Evolutionary conservation across 2,113 vertebrate species (phyloP).

Genomic region (Falco punctatus): DNA sequence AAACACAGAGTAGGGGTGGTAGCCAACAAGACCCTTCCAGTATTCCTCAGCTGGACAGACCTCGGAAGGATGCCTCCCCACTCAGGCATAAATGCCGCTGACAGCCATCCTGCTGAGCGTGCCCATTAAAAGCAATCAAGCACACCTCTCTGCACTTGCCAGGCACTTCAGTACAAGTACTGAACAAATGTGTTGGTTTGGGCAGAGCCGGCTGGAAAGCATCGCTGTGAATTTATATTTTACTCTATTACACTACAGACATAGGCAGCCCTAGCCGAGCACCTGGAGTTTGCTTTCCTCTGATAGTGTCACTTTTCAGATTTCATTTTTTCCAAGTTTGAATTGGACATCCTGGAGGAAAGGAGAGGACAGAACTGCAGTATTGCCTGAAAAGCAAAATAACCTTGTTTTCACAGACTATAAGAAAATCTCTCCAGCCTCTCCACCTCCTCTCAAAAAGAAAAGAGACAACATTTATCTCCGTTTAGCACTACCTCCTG

Average conservation of each 20-base stretch:
- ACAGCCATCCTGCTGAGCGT: neutral
- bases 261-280: neutral
- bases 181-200: neutral
- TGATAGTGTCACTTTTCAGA: neutral
- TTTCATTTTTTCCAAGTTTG: neutral
- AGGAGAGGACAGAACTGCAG: neutral
- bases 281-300: neutral
- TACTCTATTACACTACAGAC: accelerated
- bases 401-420: neutral
- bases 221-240: neutral
- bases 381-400: neutral
- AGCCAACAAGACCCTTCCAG: neutral
- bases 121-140: neutral
- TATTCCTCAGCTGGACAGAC: neutral
- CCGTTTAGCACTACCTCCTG: neutral
- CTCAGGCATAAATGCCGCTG: neutral
- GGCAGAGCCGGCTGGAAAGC: neutral
- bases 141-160: neutral
- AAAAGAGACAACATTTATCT: neutral
- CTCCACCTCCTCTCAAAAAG: neutral
- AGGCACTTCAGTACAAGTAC: neutral
- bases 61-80: accelerated
- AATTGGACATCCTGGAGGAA: neutral
- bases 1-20: accelerated
- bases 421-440: neutral